Evolutionary conservation across 2,797 vertebrate genomes (phyloP).

Genomic region (Anabacerthia variegaticeps): DNA sequence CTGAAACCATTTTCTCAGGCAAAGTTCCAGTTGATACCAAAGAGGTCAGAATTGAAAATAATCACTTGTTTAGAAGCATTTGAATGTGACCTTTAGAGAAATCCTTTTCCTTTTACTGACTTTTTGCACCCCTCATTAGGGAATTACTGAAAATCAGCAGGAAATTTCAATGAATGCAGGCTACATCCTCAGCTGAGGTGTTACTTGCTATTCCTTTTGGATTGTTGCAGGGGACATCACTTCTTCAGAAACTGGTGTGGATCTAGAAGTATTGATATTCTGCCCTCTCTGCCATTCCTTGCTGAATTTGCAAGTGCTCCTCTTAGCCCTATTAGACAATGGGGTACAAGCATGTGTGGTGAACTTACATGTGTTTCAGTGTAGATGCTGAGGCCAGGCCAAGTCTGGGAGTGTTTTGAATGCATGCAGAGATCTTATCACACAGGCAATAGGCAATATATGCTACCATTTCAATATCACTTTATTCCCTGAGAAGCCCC

Average conservation of each 20-base stretch:
- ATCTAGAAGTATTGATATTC: background rate
- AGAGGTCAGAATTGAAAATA: slow-evolving; percentile 4
- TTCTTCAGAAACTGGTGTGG: background rate
- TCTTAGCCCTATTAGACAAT: background rate
- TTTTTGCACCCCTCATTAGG: background rate
- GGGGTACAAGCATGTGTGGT: background rate
- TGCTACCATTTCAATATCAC: background rate
- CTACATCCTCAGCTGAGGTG: background rate
- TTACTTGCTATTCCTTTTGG: background rate
- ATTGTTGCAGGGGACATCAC: background rate
- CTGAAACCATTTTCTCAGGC: slow-evolving; percentile 41
- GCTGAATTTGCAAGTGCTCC: background rate
- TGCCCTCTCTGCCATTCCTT: background rate
- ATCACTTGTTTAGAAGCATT: background rate
- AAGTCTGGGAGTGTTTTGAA: background rate
- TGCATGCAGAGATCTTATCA: background rate
- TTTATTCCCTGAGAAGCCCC: background rate
- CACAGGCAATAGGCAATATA: background rate
- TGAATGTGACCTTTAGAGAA: slow-evolving; percentile 51
- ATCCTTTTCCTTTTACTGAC: background rate
- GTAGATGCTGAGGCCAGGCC: background rate
- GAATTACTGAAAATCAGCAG: background rate
- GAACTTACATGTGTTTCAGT: accelerated
- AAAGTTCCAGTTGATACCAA: slow-evolving; percentile 34
- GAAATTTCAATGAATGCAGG: background rate